Evolutionary conservation across 2,797 vertebrate species (phyloP), one percentile per base, ranked within the genome.

Genomic region (Crenuchus spilurus): DNA sequence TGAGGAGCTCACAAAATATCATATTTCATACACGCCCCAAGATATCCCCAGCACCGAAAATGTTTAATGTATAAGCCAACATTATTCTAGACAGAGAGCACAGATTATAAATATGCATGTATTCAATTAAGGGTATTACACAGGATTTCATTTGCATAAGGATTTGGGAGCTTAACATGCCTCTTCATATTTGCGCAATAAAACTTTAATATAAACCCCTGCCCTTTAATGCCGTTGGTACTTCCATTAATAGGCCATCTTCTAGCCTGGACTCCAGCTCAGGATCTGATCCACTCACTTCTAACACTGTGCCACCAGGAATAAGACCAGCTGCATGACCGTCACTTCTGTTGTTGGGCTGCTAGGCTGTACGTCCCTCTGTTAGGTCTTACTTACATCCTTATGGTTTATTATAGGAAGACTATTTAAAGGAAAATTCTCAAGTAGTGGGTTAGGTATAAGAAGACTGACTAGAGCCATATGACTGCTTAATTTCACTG

Each of bases 121-220:
- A 90, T 93, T 93, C 92, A 94, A 93, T 93, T 93, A 92, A 87
- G 86, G 88, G 90, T 88, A 91, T 93, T 92, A 92, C 86, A 90
- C 83, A 80, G 78, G 80, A 78, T 80, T 73, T 91, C 72, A 92
- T 94, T 92, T 92, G 90, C 92, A 92, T 92, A 84, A 84, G 87
- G 88, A 90, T 91, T 90, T 91, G 85, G 88, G 82, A 89, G 81
- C 88, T 91, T 91, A 92, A 90, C 87, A 87, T 74, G 77, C 64
- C 72, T 79, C 70, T 82, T 90, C 85, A 88, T 91, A 90, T 93
- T 92, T 91, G 89, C 81, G 87, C 87, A 89, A 86, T 90, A 86
- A 89, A 91, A 90, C 83, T 88, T 89, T 86, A 88, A 88, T 88
- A 88, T 90, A 87, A 91, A 90, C 78, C 84, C 55, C 52, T 62